Conservation (phyloP, 2,113 vertebrate genomes). For the Halichoerus grypus region DNA sequence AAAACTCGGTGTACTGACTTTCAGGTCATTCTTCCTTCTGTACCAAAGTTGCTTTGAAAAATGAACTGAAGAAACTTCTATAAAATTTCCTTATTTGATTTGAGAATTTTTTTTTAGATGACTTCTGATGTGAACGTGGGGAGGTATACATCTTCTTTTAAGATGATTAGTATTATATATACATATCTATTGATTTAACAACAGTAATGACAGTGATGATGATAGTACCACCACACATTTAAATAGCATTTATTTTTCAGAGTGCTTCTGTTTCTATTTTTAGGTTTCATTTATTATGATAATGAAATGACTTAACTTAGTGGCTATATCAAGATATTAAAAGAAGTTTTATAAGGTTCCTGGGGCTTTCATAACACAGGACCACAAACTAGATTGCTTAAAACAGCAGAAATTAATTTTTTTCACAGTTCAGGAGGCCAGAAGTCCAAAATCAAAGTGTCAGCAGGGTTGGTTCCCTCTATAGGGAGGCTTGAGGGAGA, state of each 20-base stretch:
- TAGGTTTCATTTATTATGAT: not conserved
- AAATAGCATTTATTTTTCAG: not conserved
- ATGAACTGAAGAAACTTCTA: not conserved
- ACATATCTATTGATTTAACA: not conserved
- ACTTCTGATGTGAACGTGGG: not conserved
- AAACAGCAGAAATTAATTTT: not conserved
- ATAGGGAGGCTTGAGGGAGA: not conserved
- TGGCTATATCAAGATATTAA: not conserved
- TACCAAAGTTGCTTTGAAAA: conserved; percentile 7
- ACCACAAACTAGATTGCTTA: not conserved
- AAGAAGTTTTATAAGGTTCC: not conserved
- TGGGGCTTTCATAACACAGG: not conserved
- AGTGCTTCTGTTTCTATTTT: not conserved
- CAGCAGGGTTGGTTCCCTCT: not conserved
- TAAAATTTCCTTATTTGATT: conserved; percentile 11
- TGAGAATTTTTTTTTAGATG: not conserved
- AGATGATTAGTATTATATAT: not conserved
- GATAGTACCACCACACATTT: not conserved
- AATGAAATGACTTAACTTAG: not conserved
- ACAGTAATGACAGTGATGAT: not conserved
- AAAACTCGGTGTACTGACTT: not conserved
- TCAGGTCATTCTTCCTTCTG: not conserved
- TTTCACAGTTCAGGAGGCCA: not conserved
- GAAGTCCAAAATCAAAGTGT: not conserved
- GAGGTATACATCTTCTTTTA: not conserved